A percentile compares a stretch with the other conserved stretches of the same genome.
These are phyloP conservation scores for Thinocorus orbignyianus DNA, from an alignment of 2,113 vertebrate species.

Conservation along the genomic window DNA sequence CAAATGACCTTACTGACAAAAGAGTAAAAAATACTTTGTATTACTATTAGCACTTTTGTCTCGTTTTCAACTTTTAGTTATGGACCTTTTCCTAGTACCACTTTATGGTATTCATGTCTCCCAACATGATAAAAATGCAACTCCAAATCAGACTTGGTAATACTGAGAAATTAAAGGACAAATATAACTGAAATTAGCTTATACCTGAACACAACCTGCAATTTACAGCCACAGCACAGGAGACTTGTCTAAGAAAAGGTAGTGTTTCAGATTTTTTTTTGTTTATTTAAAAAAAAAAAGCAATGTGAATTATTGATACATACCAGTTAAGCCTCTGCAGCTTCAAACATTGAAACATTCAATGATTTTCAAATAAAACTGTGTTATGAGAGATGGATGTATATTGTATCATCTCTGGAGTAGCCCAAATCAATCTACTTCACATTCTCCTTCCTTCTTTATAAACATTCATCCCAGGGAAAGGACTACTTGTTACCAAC, in stretches of 20 bases:
- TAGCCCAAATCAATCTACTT: neutral
- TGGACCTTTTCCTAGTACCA: neutral
- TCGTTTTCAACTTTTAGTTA: neutral
- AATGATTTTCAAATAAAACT: neutral
- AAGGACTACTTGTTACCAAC: neutral
- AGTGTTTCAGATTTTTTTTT: neutral
- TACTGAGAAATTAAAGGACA: neutral
- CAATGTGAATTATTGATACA: neutral
- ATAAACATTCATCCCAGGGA: neutral
- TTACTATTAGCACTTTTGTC: neutral
- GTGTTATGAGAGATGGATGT: neutral
- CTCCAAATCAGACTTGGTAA: neutral
- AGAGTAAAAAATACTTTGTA: neutral
- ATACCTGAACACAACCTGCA: neutral
- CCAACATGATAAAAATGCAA: neutral
- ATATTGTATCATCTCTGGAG: neutral
- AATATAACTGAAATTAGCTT: neutral
- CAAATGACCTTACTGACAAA: neutral
- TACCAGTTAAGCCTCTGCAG: neutral
- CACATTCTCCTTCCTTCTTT: neutral
- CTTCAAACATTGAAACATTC: neutral
- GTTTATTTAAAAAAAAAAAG: neutral
- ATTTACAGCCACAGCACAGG: neutral
- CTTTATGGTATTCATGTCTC: neutral
- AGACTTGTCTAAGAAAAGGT: neutral